phyloP scores from a whole-genome alignment of 2,113 vertebrate genomes.

The Poeciliopsis turrubarensis region DNA sequence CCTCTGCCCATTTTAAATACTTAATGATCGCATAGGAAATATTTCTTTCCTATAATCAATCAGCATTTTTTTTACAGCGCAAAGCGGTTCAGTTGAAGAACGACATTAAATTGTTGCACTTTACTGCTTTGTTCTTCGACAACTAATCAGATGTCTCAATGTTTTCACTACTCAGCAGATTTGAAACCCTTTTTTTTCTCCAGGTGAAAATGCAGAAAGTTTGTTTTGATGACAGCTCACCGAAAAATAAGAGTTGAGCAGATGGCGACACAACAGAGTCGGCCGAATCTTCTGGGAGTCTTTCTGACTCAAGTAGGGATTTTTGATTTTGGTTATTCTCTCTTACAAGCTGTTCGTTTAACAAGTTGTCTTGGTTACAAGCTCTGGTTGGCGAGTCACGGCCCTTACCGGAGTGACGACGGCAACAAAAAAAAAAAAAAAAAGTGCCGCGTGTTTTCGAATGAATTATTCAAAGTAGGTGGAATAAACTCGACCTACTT shows the following conservation, averaged over 20 bases:
- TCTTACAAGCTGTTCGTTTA: slow-evolving; percentile 2
- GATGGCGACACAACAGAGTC: background rate
- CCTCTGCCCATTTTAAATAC: too few relatives aligned
- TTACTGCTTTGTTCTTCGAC: too few relatives aligned
- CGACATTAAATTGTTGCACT: too few relatives aligned
- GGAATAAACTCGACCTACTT: background rate
- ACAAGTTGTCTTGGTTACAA: background rate
- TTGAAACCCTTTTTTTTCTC: background rate
- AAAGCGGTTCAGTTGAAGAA: too few relatives aligned
- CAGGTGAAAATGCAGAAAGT: background rate
- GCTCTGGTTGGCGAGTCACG: background rate
- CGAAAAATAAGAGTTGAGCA: background rate
- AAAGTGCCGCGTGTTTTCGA: background rate
- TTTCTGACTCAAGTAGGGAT: background rate
- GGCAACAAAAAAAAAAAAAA: background rate
- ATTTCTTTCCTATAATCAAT: too few relatives aligned
- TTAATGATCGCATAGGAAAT: too few relatives aligned
- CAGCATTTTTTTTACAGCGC: too few relatives aligned
- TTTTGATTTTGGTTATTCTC: background rate
- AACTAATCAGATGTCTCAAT: too few relatives aligned
- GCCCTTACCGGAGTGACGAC: background rate
- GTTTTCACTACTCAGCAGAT: background rate
- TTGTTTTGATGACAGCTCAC: background rate
- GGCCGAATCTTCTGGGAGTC: background rate
- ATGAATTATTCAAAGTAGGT: background rate